A percentile compares a stretch with the other conserved stretches of the same genome.
Evolutionary conservation across 2,888 invertebrate species (phyloP).

Genomic region (Steinernema scapterisci): DNA sequence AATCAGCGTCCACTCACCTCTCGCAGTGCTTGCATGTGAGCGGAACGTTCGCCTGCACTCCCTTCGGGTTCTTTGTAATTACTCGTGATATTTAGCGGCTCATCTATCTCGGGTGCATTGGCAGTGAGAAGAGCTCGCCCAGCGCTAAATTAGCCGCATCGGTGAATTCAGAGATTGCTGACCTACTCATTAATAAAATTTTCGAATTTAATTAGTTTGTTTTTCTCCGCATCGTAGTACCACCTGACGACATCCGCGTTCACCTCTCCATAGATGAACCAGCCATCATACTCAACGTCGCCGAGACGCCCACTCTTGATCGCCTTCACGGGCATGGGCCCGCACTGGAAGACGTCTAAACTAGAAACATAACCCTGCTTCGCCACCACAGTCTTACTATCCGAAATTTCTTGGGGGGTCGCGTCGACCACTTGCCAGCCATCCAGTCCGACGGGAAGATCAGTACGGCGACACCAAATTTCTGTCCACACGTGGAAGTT

Average conservation of each 20-base stretch:
- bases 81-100: constrained; percentile 33
- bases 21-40: constrained; percentile 34
- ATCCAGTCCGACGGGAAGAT: constrained; percentile 76
- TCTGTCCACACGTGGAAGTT: constrained; percentile 84
- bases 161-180: not conserved
- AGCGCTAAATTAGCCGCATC: constrained; percentile 34
- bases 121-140: constrained; percentile 37
- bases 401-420: constrained; percentile 76
- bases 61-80: constrained; percentile 35
- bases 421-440: constrained; percentile 84
- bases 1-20: not conserved
- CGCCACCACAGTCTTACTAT: constrained; percentile 70
- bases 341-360: constrained; percentile 78
- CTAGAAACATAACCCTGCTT: not conserved
- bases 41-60: constrained; percentile 17
- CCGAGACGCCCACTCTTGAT: constrained; percentile 83
- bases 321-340: constrained; percentile 83
- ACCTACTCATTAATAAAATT: not conserved
- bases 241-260: constrained; percentile 90
- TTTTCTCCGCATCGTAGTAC: constrained; percentile 75
- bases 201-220: not conserved
- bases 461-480: constrained; percentile 80
- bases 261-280: constrained; percentile 86
- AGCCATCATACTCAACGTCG: constrained; percentile 78
- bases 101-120: constrained; percentile 9